phyloP scores from a whole-genome alignment of 2,113 vertebrate species.

The Nymphicus hollandicus region DNA sequence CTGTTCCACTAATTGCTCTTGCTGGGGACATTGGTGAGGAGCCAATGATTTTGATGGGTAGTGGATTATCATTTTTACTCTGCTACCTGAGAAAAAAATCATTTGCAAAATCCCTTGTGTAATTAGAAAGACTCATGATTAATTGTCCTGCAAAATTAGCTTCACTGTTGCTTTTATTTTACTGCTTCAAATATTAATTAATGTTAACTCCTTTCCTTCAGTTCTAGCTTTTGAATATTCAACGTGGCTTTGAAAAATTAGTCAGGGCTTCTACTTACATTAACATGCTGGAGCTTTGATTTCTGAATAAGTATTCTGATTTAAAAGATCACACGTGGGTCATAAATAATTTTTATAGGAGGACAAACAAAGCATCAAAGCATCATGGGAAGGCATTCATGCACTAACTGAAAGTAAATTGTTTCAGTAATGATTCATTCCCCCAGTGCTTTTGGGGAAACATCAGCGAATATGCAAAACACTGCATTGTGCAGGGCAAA shows the following conservation, averaged over 20 bases:
- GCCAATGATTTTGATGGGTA: slow-evolving; percentile 95
- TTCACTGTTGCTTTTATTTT: slow-evolving; percentile 98
- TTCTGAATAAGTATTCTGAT: slow-evolving; percentile 88
- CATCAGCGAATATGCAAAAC: slow-evolving; percentile 88
- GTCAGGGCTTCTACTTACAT: slow-evolving; percentile 79
- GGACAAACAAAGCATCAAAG: slow-evolving; percentile 85
- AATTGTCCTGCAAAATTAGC: slow-evolving; percentile 99
- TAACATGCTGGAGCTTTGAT: slow-evolving; percentile 83
- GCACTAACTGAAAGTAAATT: slow-evolving; percentile 86
- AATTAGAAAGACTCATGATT: slow-evolving; percentile 99
- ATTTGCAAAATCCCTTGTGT: slow-evolving; percentile 99
- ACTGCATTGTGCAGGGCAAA: slow-evolving; percentile 60
- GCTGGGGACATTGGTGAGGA: slow-evolving; percentile 93
- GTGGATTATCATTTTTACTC: slow-evolving; percentile 93
- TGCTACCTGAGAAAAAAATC: slow-evolving; percentile 93
- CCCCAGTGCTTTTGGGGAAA: slow-evolving; percentile 73
- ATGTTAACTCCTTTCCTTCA: slow-evolving; percentile 94
- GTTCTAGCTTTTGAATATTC: slow-evolving; percentile 96
- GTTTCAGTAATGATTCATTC: slow-evolving; percentile 93
- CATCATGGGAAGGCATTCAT: slow-evolving; percentile 86
- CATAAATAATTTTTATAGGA: slow-evolving; percentile 97
- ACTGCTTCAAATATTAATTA: slow-evolving; percentile 99
- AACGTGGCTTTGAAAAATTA: slow-evolving; percentile 92
- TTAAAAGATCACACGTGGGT: slow-evolving; percentile 84
- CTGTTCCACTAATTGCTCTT: slow-evolving; percentile 97